Conservation (phyloP, 2,113 vertebrate genomes). For the Phalacrocorax brasilianus region DNA sequence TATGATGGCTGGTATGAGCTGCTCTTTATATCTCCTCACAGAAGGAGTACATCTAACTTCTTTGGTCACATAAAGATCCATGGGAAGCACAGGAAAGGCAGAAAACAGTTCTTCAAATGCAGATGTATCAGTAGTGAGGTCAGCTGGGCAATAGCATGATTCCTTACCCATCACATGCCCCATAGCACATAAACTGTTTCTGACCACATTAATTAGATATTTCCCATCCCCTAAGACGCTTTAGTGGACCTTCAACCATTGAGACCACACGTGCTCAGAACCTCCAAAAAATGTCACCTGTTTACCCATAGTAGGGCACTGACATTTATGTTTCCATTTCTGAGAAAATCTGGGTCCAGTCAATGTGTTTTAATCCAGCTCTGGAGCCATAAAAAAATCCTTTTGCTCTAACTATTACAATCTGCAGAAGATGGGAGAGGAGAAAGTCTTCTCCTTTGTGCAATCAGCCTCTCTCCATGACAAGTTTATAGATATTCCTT, state of each 20-base stretch:
- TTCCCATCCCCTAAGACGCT: neutral
- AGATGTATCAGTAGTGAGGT: neutral
- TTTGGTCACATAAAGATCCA: neutral
- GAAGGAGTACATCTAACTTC: neutral
- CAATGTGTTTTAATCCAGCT: neutral
- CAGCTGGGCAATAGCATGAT: neutral
- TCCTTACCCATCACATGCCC: neutral
- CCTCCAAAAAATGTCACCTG: neutral
- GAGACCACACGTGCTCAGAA: neutral
- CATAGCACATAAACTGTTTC: neutral
- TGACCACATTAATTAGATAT: neutral
- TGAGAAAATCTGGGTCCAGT: neutral
- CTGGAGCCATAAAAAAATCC: neutral
- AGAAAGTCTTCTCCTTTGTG: neutral
- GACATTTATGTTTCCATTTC: neutral
- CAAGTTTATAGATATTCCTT: neutral
- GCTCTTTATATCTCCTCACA: neutral
- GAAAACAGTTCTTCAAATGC: neutral
- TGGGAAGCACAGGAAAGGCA: neutral
- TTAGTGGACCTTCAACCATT: neutral
- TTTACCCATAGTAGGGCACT: neutral
- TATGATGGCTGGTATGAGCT: neutral
- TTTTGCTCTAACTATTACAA: neutral
- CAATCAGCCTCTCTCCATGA: neutral
- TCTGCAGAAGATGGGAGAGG: neutral